Evolutionary conservation across 1,140 invertebrate genomes (phyloP).

Genomic region (Caenorhabditis brenneri): DNA sequence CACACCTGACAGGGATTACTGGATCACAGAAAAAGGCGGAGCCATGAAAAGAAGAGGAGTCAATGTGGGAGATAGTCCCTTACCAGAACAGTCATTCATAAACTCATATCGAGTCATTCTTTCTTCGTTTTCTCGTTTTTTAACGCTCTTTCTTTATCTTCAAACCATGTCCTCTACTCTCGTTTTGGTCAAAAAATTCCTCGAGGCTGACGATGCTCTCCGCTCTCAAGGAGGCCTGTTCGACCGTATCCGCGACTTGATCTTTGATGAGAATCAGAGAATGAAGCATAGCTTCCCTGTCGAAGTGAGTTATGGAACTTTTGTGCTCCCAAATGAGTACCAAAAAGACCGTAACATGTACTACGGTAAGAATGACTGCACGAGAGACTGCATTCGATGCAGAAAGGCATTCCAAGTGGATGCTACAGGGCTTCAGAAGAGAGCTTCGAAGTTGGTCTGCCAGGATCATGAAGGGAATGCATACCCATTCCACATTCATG

Average conservation of each 20-base stretch:
- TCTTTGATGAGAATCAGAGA: neutral
- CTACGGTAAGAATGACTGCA: neutral
- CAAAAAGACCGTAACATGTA: neutral
- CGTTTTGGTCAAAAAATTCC: no score
- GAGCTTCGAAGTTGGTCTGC: neutral
- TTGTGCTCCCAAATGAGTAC: neutral
- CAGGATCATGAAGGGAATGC: neutral
- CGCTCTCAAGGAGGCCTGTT: neutral
- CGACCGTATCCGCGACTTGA: neutral
- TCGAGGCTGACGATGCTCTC: neutral
- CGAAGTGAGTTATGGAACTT: neutral
- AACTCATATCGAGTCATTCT: no score
- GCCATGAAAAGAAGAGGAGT: no score
- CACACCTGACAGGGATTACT: no score
- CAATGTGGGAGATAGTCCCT: no score
- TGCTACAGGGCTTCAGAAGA: neutral
- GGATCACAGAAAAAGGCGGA: no score
- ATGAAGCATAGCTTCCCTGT: neutral
- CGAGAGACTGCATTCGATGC: neutral
- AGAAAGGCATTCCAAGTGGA: neutral
- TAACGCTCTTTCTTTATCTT: no score
- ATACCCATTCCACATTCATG: neutral
- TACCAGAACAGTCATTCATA: no score
- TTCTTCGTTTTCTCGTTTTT: no score
- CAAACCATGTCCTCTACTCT: no score